Evolutionary conservation across 1,140 invertebrate species (phyloP).

Genomic region (Bombyx mori): ASM3026992v2 NC_085107.1:2809001-2809500

Average conservation of each 20-base stretch:
- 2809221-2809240: conserved; percentile 48
- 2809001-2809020: conserved; percentile 47
- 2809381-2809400: no score
- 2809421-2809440: no score
- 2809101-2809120: conserved; percentile 49
- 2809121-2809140: conserved; percentile 35
- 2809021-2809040: conserved; percentile 48
- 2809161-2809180: conserved; percentile 37
- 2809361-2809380: no score
- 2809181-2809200: conserved; percentile 51
- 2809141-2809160: conserved; percentile 65
- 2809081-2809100: conserved; percentile 32
- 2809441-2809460: no score
- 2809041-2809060: neutral
- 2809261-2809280: conserved; percentile 8
- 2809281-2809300: neutral
- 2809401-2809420: no score
- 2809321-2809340: no score
- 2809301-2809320: no score
- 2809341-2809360: no score
- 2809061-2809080: neutral
- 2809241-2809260: conserved; percentile 48
- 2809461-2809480: no score
- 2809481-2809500: no score
- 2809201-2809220: conserved; percentile 53